These are phyloP conservation scores for Microhierax caerulescens DNA, from an alignment of 2,797 vertebrate genomes.

Conservation along the genomic window DNA sequence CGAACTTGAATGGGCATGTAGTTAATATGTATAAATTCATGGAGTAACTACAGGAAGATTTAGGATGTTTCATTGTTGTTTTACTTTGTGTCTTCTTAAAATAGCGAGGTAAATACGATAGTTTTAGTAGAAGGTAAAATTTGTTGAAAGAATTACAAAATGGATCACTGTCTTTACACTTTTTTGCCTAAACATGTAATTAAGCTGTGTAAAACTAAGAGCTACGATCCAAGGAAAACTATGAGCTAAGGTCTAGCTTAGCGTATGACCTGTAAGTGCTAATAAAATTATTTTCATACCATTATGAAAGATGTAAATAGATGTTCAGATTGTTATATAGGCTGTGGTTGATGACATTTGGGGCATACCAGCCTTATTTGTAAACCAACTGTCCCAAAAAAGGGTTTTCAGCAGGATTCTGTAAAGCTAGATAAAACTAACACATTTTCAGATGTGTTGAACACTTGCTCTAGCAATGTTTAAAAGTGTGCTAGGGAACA, in stretches of 20 bases:
- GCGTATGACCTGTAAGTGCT: not conserved
- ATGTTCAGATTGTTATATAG: not conserved
- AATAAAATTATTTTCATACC: not conserved
- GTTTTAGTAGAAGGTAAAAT: not conserved
- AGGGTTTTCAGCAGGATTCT: not conserved
- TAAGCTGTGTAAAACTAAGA: not conserved
- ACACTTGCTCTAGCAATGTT: not conserved
- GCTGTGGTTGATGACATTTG: not conserved
- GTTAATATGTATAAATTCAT: not conserved
- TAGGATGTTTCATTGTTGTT: not conserved
- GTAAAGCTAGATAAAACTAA: not conserved
- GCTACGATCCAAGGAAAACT: not conserved
- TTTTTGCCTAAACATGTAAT: not conserved
- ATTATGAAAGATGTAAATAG: not conserved
- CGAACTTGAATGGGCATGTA: not conserved
- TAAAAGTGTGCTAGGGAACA: constrained; percentile 3
- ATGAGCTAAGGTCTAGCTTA: not conserved
- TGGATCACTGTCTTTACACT: not conserved
- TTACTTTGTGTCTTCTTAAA: not conserved
- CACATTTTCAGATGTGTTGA: constrained; percentile 20
- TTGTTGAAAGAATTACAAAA: not conserved
- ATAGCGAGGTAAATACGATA: not conserved
- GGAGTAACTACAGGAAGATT: not conserved
- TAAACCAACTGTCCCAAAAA: not conserved
- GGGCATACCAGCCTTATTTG: not conserved